These are phyloP conservation scores for Drymodes brunneopygia DNA, from an alignment of 2,113 vertebrate genomes.

Conservation along the genomic window DNA sequence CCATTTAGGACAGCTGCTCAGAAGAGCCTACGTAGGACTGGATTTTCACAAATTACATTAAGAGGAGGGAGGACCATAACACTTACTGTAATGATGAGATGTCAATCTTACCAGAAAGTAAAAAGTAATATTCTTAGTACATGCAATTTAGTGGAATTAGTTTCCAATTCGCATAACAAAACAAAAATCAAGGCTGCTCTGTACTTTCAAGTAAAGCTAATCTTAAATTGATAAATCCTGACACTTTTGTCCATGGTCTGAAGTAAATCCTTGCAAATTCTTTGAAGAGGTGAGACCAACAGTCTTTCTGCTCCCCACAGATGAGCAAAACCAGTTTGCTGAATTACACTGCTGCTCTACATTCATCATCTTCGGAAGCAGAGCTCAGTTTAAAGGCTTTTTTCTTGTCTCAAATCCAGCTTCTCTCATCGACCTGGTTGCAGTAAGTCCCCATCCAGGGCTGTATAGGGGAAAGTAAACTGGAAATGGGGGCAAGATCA, in stretches of 20 bases:
- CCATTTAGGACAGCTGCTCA: slow-evolving; percentile 9
- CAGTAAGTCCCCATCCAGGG: background rate
- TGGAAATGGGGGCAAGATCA: background rate
- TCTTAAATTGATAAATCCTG: background rate
- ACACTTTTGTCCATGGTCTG: background rate
- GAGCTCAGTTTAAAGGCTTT: background rate
- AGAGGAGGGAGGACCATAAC: background rate
- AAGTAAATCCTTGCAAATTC: background rate
- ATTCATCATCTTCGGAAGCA: background rate
- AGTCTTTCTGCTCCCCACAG: background rate
- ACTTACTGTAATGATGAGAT: background rate
- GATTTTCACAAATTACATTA: slow-evolving; percentile 22
- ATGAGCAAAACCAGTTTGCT: background rate
- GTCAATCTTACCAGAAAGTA: background rate
- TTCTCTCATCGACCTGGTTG: background rate
- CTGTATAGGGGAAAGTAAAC: background rate
- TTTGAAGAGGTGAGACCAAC: background rate
- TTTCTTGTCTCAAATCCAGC: background rate
- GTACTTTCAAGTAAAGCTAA: background rate
- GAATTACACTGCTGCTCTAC: background rate
- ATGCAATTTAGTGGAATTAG: background rate
- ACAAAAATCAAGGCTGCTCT: background rate
- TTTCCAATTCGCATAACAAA: background rate
- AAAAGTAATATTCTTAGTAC: background rate
- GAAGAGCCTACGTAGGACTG: background rate